Percentiles rank a stretch among this genome's conserved stretches.
Evolutionary conservation across 2,113 vertebrate genomes (phyloP).

Genomic region (Patagioenas fasciata): DNA sequence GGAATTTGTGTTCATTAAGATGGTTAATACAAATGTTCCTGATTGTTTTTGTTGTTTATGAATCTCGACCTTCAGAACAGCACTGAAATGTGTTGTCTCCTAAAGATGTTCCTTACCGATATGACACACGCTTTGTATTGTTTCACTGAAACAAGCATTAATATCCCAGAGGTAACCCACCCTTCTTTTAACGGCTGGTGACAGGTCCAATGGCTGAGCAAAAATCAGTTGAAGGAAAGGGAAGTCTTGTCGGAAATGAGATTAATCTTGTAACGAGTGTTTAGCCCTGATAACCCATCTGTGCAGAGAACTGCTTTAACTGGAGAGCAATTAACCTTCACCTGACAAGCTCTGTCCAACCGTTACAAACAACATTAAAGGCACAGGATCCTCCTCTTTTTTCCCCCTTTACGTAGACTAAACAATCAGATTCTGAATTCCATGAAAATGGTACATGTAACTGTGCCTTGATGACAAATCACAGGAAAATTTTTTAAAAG

Average conservation of each 20-base stretch:
- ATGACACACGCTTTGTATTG: slow-evolving; percentile 73
- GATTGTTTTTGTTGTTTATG: slow-evolving; percentile 69
- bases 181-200: slow-evolving; percentile 79
- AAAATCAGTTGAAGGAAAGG: slow-evolving; percentile 89
- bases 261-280: slow-evolving; percentile 89
- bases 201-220: slow-evolving; percentile 81
- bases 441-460: slow-evolving; percentile 55
- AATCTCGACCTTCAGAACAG: slow-evolving; percentile 65
- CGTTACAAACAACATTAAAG: slow-evolving; percentile 83
- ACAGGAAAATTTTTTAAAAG: neutral
- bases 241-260: slow-evolving; percentile 89
- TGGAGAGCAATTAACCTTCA: slow-evolving; percentile 85
- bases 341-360: slow-evolving; percentile 80
- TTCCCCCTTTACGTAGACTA: slow-evolving; percentile 65
- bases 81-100: slow-evolving; percentile 65
- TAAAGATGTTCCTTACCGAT: slow-evolving; percentile 81
- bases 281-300: slow-evolving; percentile 89
- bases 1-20: neutral
- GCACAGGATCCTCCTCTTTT: slow-evolving; percentile 54
- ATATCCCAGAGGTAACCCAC: slow-evolving; percentile 75
- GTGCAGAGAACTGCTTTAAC: slow-evolving; percentile 81
- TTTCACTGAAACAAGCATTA: slow-evolving; percentile 63
- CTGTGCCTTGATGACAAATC: neutral
- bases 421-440: slow-evolving; percentile 74
- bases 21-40: neutral